A percentile compares a stretch with the other conserved stretches of the same genome.
Evolutionary conservation across 2,797 vertebrate species (phyloP).

Genomic region (Sebastes matsubarae): DNA sequence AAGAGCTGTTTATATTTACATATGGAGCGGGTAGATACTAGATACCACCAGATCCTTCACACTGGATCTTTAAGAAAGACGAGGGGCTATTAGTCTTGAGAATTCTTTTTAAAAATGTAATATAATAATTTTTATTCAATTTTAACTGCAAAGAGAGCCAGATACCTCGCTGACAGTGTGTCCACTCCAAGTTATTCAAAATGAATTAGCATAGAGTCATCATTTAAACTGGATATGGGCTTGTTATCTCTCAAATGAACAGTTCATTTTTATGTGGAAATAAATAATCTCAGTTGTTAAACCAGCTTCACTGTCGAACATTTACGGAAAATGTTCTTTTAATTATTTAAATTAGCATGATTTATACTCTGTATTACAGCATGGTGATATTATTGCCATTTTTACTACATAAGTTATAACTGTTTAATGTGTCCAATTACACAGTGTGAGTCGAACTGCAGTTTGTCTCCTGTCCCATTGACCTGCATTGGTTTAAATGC

Average conservation of each 20-base stretch:
- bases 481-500: neutral
- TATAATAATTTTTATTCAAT: rapidly evolving
- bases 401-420: neutral
- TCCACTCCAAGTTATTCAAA: neutral
- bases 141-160: neutral
- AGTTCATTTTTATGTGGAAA: neutral
- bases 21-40: no score
- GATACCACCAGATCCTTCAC: no score
- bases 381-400: neutral
- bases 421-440: neutral
- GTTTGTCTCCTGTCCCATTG: neutral
- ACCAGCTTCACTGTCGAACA: neutral
- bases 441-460: neutral
- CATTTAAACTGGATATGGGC: neutral
- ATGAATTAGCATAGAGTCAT: neutral
- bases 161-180: neutral
- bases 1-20: no score
- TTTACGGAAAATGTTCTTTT: neutral
- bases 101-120: neutral
- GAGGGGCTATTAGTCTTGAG: no score
- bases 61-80: no score
- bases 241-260: neutral
- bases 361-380: neutral
- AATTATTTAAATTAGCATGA: neutral
- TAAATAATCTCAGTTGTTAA: neutral